Conservation (phyloP, 2,888 invertebrate species). For the Nowickia ferox region DNA sequence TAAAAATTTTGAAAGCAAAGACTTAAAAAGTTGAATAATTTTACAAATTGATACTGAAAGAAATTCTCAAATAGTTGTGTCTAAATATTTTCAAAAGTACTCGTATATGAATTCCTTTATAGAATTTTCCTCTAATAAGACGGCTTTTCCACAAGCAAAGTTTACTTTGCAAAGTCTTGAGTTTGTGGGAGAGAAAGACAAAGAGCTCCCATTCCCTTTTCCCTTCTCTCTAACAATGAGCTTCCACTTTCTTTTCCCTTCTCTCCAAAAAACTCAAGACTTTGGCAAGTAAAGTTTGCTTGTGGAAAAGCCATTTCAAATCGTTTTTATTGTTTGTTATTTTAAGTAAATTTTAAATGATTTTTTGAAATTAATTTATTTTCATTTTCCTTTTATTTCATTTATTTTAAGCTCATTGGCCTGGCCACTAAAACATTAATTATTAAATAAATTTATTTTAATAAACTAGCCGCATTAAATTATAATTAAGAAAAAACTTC, state of each 20-base stretch:
- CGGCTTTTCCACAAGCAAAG: too few relatives aligned
- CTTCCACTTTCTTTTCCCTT: too few relatives aligned
- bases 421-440: slow-evolving; percentile 36
- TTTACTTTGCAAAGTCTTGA: too few relatives aligned
- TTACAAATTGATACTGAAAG: not conserved
- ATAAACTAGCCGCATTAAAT: slow-evolving; percentile 24
- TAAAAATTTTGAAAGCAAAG: not conserved
- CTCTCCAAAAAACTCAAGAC: too few relatives aligned
- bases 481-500: not conserved
- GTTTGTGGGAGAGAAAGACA: too few relatives aligned
- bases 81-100: not conserved
- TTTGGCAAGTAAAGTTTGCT: too few relatives aligned
- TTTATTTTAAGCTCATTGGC: slow-evolving; percentile 25
- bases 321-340: too few relatives aligned
- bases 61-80: not conserved
- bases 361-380: not conserved
- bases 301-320: too few relatives aligned
- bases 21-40: not conserved
- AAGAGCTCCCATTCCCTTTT: too few relatives aligned
- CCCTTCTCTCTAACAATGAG: too few relatives aligned
- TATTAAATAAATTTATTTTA: slow-evolving; percentile 25
- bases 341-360: too few relatives aligned
- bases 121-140: not conserved
- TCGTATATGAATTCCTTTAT: not conserved
- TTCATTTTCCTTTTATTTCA: slow-evolving; percentile 11